Evolutionary conservation across 2,113 vertebrate genomes (phyloP), one percentile per base, ranked within the genome.

Genomic region (Hyla sarda): DNA sequence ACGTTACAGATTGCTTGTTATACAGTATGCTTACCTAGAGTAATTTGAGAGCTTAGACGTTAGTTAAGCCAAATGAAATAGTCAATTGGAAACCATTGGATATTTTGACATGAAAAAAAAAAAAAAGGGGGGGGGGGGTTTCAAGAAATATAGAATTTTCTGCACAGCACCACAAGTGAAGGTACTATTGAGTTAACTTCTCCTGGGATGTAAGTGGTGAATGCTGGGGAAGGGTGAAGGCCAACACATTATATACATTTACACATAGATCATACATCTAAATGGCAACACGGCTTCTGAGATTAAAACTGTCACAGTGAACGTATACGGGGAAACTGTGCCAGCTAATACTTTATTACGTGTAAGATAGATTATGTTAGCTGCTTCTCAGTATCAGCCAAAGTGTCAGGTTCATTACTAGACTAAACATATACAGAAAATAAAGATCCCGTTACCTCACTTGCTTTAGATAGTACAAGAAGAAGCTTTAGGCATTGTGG

Each of bases 171-270:
- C 82, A 28, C 50, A 74, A 73, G 69, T 74, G 41, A 58, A 83
- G 69, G 52, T 58, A 83, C 54, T 45, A 74, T 25, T 41, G 48
- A 74, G 52, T 41, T 74, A 72, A 45, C 73, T 10, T 83, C 82
- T 74, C 69, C 21, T 45, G 82, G 82, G 82, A 72, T 83, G 23
- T 16, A 74, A 74, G 82, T 83, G 82, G 34, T 83, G 82, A 83
- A 73, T 74, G 50, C 52, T 74, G 30, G 52, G 82, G 41, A 74
- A 58, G 69, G 82, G 48, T 58, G 32, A 56, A 83, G 78, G 56
- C 78, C 58, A 81, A 81, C 45, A 69, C 78, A 81, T 81, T 81
- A 62, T 62, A 65, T 45, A 81, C 60, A 45, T 67, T 52, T 69
- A 58, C 48, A 71, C 80, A 65, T 52, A 30, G 41, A 69, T 71